Evolutionary conservation across 2,113 vertebrate species (phyloP).

Genomic region (Trogon melanurus): DNA sequence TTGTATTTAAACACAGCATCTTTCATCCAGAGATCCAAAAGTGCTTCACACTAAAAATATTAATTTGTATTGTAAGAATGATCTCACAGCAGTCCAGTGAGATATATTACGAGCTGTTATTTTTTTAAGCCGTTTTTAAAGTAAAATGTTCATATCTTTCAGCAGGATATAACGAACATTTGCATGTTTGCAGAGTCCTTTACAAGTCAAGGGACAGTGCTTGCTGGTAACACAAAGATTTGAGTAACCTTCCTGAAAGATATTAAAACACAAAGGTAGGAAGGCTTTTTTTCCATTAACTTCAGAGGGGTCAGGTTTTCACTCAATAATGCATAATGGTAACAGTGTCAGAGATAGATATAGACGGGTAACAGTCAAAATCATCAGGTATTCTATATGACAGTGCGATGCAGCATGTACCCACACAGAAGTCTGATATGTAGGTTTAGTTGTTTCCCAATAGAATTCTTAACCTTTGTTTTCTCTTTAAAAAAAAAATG

Average conservation of each 20-base stretch:
- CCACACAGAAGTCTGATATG: background rate
- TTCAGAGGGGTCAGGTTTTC: constrained; percentile 9
- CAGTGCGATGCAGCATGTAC: background rate
- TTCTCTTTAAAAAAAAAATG: background rate
- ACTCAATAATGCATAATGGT: background rate
- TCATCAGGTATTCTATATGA: background rate
- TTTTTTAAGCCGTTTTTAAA: background rate
- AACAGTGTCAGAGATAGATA: background rate
- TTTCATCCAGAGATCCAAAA: constrained; percentile 18
- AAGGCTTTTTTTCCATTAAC: background rate
- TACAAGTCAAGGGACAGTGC: background rate
- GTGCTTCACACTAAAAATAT: constrained; percentile 10
- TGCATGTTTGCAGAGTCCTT: background rate
- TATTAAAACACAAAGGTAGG: background rate
- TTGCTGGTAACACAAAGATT: background rate
- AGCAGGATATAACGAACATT: background rate
- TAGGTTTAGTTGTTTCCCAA: background rate
- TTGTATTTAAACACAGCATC: background rate
- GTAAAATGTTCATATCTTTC: background rate
- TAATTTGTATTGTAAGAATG: constrained; percentile 10
- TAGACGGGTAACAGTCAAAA: background rate
- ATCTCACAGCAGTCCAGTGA: background rate
- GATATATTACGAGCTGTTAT: background rate
- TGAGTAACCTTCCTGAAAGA: background rate
- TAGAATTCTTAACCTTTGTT: background rate